These are phyloP conservation scores for Rallus limicola DNA, from an alignment of 2,113 vertebrate species.

Conservation along the genomic window DNA sequence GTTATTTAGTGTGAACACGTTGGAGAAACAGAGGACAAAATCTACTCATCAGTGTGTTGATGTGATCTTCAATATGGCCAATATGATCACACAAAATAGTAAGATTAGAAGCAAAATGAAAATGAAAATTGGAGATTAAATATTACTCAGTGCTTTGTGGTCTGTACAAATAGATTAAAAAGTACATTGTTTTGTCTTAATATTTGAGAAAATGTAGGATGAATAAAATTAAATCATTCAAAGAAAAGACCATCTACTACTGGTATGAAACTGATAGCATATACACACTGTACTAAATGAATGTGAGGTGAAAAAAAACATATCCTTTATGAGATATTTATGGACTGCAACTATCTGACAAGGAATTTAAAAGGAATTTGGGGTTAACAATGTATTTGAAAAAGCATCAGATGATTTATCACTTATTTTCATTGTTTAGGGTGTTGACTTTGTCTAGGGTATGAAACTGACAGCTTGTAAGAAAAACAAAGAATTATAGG, in stretches of 20 bases:
- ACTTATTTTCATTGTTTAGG: neutral
- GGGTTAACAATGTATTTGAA: neutral
- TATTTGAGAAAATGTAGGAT: neutral
- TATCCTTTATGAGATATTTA: neutral
- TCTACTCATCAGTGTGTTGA: neutral
- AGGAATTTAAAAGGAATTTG: neutral
- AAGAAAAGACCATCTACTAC: neutral
- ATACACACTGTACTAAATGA: neutral
- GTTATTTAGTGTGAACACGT: neutral
- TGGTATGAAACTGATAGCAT: neutral
- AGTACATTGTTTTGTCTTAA: neutral
- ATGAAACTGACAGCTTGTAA: neutral
- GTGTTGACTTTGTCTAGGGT: neutral
- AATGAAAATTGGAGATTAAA: neutral
- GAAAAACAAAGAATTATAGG: neutral
- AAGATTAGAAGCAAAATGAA: neutral
- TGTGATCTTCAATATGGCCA: neutral
- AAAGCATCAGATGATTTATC: neutral
- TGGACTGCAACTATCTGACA: neutral
- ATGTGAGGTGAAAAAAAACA: neutral
- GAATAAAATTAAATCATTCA: neutral
- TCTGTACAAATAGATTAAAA: neutral
- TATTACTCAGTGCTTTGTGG: neutral
- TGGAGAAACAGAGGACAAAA: neutral
- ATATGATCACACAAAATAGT: neutral